These are phyloP conservation scores for Zalophus californianus DNA, from an alignment of 2,797 vertebrate genomes.

Conservation along the genomic window DNA sequence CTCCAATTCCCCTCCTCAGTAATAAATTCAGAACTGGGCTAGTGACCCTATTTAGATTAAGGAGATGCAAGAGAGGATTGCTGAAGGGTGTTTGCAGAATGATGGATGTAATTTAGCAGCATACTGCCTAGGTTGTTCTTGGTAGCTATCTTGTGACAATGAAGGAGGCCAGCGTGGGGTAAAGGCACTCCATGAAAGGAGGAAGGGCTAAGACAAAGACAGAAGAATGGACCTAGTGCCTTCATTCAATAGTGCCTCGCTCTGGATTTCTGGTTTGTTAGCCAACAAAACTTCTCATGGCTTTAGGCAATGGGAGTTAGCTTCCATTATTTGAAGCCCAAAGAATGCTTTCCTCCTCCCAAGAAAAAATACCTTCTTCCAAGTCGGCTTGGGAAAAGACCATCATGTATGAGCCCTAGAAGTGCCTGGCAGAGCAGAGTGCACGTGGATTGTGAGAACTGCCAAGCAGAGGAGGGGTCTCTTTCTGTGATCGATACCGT, in stretches of 20 bases:
- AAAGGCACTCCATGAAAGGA: neutral
- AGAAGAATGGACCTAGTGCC: neutral
- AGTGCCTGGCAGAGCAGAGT: neutral
- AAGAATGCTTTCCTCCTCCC: neutral
- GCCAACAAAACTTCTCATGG: neutral
- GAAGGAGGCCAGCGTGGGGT: neutral
- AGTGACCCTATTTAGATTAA: neutral
- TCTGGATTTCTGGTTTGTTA: neutral
- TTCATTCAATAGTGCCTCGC: neutral
- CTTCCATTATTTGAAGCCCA: neutral
- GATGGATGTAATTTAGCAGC: neutral
- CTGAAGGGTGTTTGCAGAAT: neutral
- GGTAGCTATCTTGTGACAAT: neutral
- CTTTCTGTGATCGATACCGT: neutral
- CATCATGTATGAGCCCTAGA: neutral
- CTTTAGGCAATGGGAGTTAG: neutral
- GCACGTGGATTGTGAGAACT: rapidly evolving
- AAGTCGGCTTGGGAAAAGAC: neutral
- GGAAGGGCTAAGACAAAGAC: neutral
- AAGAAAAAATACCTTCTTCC: neutral
- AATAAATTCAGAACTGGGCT: neutral
- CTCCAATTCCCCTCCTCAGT: neutral
- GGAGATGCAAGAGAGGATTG: neutral
- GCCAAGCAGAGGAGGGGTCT: neutral
- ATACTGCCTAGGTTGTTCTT: neutral